phyloP scores from a whole-genome alignment of 2,113 vertebrate genomes.

The Muntiacus muntjak region DNA sequence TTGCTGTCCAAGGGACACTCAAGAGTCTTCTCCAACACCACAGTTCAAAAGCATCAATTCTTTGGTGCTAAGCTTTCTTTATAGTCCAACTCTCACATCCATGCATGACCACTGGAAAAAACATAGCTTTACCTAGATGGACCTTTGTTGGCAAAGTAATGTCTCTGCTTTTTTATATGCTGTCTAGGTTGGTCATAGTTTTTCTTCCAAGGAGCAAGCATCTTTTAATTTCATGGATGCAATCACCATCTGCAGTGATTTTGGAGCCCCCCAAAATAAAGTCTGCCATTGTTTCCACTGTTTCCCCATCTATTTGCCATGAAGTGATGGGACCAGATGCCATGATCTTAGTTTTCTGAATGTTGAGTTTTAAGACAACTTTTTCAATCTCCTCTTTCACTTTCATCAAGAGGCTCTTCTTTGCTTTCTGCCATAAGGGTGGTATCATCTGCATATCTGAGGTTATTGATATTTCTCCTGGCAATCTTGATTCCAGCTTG shows the following conservation, averaged over 20 bases:
- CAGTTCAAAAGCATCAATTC: background rate
- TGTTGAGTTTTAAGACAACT: background rate
- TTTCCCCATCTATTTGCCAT: background rate
- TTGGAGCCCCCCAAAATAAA: background rate
- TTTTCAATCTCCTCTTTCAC: background rate
- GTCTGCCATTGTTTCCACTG: background rate
- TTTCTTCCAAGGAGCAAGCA: background rate
- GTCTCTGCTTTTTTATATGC: background rate
- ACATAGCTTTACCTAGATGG: background rate
- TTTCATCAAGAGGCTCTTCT: background rate
- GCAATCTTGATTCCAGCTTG: background rate
- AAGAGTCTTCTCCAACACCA: background rate
- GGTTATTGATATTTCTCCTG: background rate
- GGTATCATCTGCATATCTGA: background rate
- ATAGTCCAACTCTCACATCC: background rate
- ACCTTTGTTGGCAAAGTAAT: background rate
- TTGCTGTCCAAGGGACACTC: background rate
- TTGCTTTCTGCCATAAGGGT: background rate
- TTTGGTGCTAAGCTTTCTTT: fast-evolving
- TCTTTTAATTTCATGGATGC: background rate
- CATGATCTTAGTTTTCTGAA: background rate
- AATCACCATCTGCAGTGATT: background rate
- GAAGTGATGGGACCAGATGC: background rate
- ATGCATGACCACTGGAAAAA: background rate
- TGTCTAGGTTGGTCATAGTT: background rate